Base-by-base conservation (phyloP, 2,113 vertebrate genomes). In the Motacilla tschutschensis region DNA sequence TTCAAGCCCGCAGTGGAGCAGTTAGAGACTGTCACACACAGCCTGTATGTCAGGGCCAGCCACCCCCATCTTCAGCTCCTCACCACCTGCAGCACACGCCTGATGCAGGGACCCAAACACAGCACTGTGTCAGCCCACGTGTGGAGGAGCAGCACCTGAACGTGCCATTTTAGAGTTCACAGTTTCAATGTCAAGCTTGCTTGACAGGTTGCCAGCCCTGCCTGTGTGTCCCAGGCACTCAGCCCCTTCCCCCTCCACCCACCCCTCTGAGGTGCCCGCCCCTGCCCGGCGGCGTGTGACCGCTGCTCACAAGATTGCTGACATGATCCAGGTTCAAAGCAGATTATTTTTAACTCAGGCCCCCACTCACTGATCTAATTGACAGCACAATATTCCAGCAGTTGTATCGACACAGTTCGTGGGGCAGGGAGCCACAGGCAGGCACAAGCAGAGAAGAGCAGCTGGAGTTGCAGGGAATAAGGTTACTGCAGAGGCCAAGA, bases 1-100 rank as follows among this genome's bases (percentile, higher is more conserved):
- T 79, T 55, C 17, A 2, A 14, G 14, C 14, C 63, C 0, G 0
- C 2, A 2, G 9, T 4, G 14, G 31, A 72, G 33, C 20, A 55
- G 28, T 36, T 28, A 6, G 12, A 22, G 1, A 8, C 47, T 14
- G 12, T 12, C 67, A 54, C 19, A 29, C 1, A 17, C 3, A 73
- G 2, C 19, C 46, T 29, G 14, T 19, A 31, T 29, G 29, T 50
- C 64, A 59, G 29, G 46, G 24, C 9, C 29, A 72, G 9, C 22
- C 50, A 75, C 28, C 46, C 40, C 29, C 31, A 51, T 12, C 26
- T 12, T 10, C 24, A 64, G 17, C 24, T 13, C 35, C 24, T 13
- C 14, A 13, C 12, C 77, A 70, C 40, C 60, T 14, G 29, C 22
- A 31, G 14, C 20, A 6, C 21, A 2, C 3, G 4, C 50, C 48